Percentiles rank a stretch among this genome's conserved stretches.
phyloP scores from a whole-genome alignment of 2,113 vertebrate genomes.

The Steatornis caripensis region DNA sequence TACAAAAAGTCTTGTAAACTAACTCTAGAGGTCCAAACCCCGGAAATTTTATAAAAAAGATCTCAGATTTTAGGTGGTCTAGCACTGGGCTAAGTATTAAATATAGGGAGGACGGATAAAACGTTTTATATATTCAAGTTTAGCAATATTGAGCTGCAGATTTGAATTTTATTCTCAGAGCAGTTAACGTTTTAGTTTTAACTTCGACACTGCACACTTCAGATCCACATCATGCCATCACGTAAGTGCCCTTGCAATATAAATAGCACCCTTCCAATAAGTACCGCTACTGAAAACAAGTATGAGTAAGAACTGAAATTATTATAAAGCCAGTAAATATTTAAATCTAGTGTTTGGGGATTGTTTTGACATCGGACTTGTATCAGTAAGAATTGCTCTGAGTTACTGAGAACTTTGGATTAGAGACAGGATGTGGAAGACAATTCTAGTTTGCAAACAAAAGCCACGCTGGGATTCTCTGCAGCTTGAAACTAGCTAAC shows the following conservation, averaged over 20 bases:
- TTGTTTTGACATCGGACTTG: background rate
- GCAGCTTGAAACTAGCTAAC: background rate
- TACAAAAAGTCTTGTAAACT: background rate
- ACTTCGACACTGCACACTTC: background rate
- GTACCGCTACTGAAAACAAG: background rate
- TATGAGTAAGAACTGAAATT: background rate
- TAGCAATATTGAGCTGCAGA: background rate
- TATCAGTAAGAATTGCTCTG: background rate
- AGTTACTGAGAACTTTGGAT: background rate
- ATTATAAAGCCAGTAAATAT: background rate
- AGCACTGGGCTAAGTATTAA: background rate
- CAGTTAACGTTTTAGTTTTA: background rate
- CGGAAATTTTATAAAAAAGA: background rate
- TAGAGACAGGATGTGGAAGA: background rate
- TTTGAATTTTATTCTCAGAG: background rate
- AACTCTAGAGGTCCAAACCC: background rate
- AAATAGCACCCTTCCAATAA: background rate
- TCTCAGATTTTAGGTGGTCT: background rate
- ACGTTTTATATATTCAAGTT: background rate
- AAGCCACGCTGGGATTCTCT: background rate
- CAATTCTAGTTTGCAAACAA: background rate
- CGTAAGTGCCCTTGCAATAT: background rate
- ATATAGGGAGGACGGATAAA: background rate
- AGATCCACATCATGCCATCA: background rate
- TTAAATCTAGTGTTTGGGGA: background rate